phyloP scores from a whole-genome alignment of 2,797 vertebrate species.

The Pangasius mekongensis region DNA sequence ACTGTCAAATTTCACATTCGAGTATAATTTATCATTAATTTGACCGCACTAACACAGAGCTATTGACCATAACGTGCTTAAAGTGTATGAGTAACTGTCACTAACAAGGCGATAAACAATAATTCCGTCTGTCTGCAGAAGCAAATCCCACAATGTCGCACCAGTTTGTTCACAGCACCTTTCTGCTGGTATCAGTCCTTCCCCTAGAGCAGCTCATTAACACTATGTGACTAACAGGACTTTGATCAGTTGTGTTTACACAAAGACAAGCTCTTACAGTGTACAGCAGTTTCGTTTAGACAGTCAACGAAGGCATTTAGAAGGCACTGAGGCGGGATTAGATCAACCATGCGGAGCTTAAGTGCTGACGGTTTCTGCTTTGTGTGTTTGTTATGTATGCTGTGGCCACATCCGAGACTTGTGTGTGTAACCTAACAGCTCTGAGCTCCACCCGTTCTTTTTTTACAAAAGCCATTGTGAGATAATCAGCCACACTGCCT shows the following conservation, averaged over 20 bases:
- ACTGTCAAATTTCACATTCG: neutral
- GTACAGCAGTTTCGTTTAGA: constrained; percentile 13
- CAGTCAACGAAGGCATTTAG: constrained; percentile 4
- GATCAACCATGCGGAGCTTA: neutral
- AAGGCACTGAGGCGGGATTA: neutral
- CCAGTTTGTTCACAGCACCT: neutral
- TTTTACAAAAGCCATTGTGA: neutral
- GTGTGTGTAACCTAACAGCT: constrained; percentile 29
- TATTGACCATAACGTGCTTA: neutral
- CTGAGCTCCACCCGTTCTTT: neutral
- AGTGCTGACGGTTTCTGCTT: neutral
- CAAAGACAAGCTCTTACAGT: constrained; percentile 18
- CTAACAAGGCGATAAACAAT: neutral
- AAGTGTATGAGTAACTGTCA: neutral
- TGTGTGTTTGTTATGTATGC: constrained; percentile 20
- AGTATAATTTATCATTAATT: neutral
- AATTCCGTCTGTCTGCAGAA: neutral
- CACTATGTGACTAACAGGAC: constrained; percentile 12
- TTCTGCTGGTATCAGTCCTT: neutral
- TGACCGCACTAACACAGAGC: neutral
- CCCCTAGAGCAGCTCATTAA: constrained; percentile 10
- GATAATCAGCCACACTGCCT: neutral
- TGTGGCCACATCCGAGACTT: constrained; percentile 39
- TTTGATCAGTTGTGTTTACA: constrained; percentile 41
- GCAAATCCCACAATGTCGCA: neutral